Evolutionary conservation across 2,888 invertebrate species (phyloP).

Genomic region (Dichetophora obliterata): DNA sequence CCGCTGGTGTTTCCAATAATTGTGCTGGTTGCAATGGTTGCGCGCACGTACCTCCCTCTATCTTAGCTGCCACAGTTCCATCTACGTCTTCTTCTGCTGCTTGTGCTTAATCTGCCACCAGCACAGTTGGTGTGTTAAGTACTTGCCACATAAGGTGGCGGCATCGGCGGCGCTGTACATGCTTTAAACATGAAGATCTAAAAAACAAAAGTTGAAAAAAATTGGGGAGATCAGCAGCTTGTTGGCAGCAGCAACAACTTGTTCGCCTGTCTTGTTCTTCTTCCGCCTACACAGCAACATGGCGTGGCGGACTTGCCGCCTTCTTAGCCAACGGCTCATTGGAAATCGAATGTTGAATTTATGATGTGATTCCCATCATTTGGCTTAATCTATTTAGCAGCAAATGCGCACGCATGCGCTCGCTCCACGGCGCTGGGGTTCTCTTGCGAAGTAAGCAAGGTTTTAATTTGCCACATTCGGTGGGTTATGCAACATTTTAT

Average conservation of each 20-base stretch:
- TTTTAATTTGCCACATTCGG: background rate
- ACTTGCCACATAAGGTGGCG: slow-evolving; percentile 12
- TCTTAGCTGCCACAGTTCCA: slow-evolving; percentile 16
- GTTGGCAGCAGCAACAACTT: slow-evolving; percentile 39
- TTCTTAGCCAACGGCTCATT: slow-evolving; percentile 45
- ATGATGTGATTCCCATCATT: slow-evolving; percentile 69
- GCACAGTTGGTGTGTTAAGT: background rate
- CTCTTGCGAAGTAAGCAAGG: background rate
- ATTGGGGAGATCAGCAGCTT: slow-evolving; percentile 4
- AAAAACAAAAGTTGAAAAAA: background rate
- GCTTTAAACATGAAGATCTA: background rate
- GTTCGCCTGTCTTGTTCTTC: slow-evolving; percentile 33
- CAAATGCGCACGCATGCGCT: slow-evolving; percentile 28
- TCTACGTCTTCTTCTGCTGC: background rate
- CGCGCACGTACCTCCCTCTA: background rate
- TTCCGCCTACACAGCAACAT: slow-evolving; percentile 51
- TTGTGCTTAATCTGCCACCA: background rate
- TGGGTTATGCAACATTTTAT: background rate
- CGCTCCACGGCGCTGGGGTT: background rate
- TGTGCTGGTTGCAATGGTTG: slow-evolving; percentile 36
- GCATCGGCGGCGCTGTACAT: background rate
- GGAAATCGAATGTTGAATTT: slow-evolving; percentile 55
- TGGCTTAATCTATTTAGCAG: slow-evolving; percentile 68
- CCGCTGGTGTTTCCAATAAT: slow-evolving; percentile 47
- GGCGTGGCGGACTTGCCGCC: slow-evolving; percentile 23